These are phyloP conservation scores for Acronicta alni DNA, from an alignment of 2,888 invertebrate genomes.

Conservation along the genomic window DNA sequence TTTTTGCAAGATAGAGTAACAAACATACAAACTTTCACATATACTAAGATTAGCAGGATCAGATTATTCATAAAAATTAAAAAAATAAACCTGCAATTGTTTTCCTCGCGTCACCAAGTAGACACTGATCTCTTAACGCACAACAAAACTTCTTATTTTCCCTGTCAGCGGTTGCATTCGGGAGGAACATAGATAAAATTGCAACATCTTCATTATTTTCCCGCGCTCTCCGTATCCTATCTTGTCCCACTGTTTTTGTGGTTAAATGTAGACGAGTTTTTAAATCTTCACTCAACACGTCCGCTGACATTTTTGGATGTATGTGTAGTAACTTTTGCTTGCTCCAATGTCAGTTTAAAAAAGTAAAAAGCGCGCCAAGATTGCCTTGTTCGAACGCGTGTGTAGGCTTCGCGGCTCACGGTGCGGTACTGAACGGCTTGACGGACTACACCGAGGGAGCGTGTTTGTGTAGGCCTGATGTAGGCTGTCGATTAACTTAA, in stretches of 20 bases:
- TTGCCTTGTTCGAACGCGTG: constrained; percentile 51
- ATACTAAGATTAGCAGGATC: background rate
- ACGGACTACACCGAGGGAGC: constrained; percentile 61
- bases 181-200: constrained; percentile 95
- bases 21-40: no score
- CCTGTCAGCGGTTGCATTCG: constrained; percentile 90
- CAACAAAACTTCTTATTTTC: constrained; percentile 94
- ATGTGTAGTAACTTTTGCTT: constrained; percentile 34
- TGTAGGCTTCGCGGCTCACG: constrained; percentile 84
- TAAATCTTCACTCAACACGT: constrained; percentile 94
- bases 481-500: constrained; percentile 81
- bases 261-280: constrained; percentile 92
- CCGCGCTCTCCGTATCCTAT: constrained; percentile 93
- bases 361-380: constrained; percentile 64
- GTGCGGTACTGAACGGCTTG: constrained; percentile 73
- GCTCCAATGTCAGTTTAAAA: constrained; percentile 18
- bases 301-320: constrained; percentile 90
- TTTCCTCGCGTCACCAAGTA: constrained; percentile 93
- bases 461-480: constrained; percentile 59
- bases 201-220: constrained; percentile 96
- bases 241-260: constrained; percentile 95
- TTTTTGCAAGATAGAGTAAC: no score
- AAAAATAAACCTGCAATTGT: constrained; percentile 93
- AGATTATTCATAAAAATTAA: constrained; percentile 6
- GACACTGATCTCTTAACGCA: constrained; percentile 92